Percentiles rank a stretch among this genome's conserved stretches.
phyloP scores from a whole-genome alignment of 1,140 invertebrate genomes.

The Sinella curviseta region DNA sequence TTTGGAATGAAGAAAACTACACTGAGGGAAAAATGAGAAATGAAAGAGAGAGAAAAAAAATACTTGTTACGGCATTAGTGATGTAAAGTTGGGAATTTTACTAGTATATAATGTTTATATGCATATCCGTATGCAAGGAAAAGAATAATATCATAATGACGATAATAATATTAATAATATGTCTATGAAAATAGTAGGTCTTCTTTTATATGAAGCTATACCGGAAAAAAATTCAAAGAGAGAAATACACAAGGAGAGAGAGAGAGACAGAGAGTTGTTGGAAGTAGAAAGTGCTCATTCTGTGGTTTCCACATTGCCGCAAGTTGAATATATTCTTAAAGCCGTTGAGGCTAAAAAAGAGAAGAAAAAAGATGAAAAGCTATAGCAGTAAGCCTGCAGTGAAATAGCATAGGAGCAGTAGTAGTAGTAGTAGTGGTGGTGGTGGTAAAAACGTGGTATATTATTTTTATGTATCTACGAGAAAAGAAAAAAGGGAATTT shows the following conservation, averaged over 20 bases:
- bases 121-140: neutral
- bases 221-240: too few species aligned
- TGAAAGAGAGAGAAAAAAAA: neutral
- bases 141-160: neutral
- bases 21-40: neutral
- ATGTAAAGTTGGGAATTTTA: neutral
- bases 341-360: neutral
- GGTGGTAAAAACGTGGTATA: neutral
- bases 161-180: neutral
- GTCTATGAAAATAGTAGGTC: too few species aligned
- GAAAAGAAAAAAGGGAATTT: neutral
- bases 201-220: too few species aligned
- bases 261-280: too few species aligned
- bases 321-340: conserved; percentile 21
- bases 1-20: neutral
- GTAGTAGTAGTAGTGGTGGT: neutral
- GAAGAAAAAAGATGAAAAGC: neutral
- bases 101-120: neutral
- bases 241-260: too few species aligned
- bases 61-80: neutral
- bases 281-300: neutral
- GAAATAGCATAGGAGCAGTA: neutral
- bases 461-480: neutral
- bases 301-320: conserved; percentile 4
- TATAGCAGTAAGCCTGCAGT: neutral